Evolutionary conservation across 2,888 invertebrate species (phyloP), one percentile per base, ranked within the genome.

Genomic region (Agonopterix alstromeriana): DNA sequence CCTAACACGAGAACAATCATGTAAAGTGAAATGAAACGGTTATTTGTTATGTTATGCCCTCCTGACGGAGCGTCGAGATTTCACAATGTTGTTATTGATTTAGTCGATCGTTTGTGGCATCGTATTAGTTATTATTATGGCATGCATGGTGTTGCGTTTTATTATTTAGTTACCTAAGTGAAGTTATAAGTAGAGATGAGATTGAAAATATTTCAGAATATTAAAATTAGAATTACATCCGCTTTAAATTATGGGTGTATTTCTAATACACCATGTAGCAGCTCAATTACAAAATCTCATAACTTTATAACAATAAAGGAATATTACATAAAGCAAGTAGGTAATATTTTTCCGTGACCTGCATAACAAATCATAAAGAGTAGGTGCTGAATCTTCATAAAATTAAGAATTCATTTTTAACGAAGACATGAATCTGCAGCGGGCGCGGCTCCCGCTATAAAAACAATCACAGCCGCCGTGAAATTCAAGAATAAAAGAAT

Each of bases 1-100:
- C 53, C 70, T 75, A 75, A 83, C 86, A 78, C 78, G 82, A 83
- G 86, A 84, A 87, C 87, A 87, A 87, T 88, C 86, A 87, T 88
- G 85, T 86, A 86, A 86, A 87, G 87, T 88, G 87, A 88, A 87
- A 88, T 88, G 86, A 88, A 88, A 88, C 86, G 88, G 85, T 86
- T 87, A 88, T 88, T 87, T 86, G 87, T 84, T 83, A 82, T 75
- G 78, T 77, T 82, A 78, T 79, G 80, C 83, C 84, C 83, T 80
- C 82, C 79, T 77, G 77, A 76, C 38, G 38, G 38, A 72, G 73
- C 76, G 78, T 55, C 65, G 76, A 77, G 75, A 71, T 73, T 72
- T 65, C 64, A n/a, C n/a, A 67, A 71, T 74, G 70, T 63, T 71
- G 67, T 74, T 80, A 84, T 82, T 77, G 77, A 77, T 79, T 73